Conservation (phyloP, 2,797 vertebrate species). For the Paedocypris micromegethes region DNA sequence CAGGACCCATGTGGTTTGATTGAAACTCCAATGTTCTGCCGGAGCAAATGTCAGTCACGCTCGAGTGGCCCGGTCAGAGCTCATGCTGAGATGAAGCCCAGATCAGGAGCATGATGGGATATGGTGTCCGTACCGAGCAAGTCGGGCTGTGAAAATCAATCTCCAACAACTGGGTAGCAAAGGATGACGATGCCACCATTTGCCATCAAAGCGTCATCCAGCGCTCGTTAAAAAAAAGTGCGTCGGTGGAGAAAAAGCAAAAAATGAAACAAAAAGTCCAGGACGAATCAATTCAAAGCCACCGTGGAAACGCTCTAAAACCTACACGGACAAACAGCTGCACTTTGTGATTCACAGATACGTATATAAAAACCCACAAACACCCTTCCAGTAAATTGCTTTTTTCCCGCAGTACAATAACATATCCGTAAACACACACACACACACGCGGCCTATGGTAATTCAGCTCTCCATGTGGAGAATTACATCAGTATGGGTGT, state of each 20-base stretch:
- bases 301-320: too few relatives aligned
- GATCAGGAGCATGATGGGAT: conserved; percentile 17
- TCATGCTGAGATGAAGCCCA: conserved; percentile 20
- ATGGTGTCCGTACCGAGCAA: conserved; percentile 5
- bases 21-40: conserved; percentile 17
- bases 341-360: conserved; percentile 5
- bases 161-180: too few relatives aligned
- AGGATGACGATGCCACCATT: too few relatives aligned
- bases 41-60: conserved; percentile 34
- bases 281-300: too few relatives aligned
- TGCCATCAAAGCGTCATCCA: too few relatives aligned
- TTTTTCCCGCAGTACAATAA: conserved; percentile 20
- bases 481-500: conserved; percentile 59
- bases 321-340: background rate
- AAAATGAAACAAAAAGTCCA: too few relatives aligned
- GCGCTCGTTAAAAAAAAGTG: too few relatives aligned
- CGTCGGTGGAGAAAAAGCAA: too few relatives aligned
- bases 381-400: conserved; percentile 11
- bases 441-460: conserved; percentile 39
- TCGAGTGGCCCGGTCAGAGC: background rate
- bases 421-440: conserved; percentile 10
- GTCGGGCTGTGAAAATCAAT: too few relatives aligned
- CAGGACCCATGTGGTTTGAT: conserved; percentile 30
- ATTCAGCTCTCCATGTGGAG: conserved; percentile 50
- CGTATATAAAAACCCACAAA: background rate